A percentile compares a stretch with the other conserved stretches of the same genome.
Conservation (phyloP, 2,888 invertebrate species). For the Epinotia ramella region DNA sequence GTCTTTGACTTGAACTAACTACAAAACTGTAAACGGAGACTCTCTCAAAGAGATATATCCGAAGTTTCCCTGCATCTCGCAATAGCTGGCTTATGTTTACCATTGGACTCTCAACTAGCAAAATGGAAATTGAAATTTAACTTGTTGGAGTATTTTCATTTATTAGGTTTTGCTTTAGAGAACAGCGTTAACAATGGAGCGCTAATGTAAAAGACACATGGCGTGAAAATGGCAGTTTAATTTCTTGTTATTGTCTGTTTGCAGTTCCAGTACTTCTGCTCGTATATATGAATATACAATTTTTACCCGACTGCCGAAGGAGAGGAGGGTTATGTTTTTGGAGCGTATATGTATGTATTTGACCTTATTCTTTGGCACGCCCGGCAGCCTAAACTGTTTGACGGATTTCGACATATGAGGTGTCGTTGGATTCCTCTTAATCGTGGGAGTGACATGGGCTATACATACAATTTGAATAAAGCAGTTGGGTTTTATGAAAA, state of each 20-base stretch:
- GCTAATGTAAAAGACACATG: not conserved
- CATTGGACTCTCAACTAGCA: not conserved
- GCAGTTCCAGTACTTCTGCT: not conserved
- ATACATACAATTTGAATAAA: no score
- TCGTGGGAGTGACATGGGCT: no score
- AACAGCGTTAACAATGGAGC: not conserved
- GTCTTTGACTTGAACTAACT: conserved; percentile 3
- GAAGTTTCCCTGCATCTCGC: conserved; percentile 1
- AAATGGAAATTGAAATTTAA: conserved; percentile 9
- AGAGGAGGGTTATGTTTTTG: no score
- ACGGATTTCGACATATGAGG: no score
- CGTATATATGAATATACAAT: no score
- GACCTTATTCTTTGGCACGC: no score
- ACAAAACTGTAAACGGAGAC: not conserved
- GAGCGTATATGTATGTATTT: no score
- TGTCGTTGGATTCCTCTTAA: no score
- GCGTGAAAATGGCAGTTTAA: not conserved
- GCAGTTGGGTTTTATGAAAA: no score
- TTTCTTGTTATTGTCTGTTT: not conserved
- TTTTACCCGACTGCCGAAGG: no score
- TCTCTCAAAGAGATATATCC: conserved; percentile 9
- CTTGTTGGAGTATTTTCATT: not conserved
- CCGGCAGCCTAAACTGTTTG: no score
- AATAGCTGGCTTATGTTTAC: conserved; percentile 11
- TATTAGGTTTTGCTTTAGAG: not conserved